Conservation (phyloP, 2,797 vertebrate genomes). For the Cyclura pinguis region DNA sequence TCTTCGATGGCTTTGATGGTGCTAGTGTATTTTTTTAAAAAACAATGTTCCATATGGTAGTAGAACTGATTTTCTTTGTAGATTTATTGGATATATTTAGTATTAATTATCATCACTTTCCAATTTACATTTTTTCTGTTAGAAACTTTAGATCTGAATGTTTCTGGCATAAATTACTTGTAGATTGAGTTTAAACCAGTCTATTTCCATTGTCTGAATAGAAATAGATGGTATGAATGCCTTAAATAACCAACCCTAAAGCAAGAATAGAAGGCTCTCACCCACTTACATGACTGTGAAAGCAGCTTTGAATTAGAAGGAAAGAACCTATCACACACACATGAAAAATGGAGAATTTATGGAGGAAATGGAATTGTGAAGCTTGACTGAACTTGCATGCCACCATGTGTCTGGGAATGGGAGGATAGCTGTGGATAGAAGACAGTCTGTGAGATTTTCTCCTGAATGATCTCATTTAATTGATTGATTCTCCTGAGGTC, state of each 20-base stretch:
- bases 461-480: slow-evolving; percentile 83
- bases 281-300: slow-evolving; percentile 82
- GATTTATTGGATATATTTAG: slow-evolving; percentile 39
- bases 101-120: slow-evolving; percentile 42
- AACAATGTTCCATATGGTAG: background rate
- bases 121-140: slow-evolving; percentile 40
- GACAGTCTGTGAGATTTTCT: slow-evolving; percentile 82
- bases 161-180: slow-evolving; percentile 81
- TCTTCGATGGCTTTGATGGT: background rate
- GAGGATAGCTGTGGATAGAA: slow-evolving; percentile 70
- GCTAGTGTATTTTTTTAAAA: background rate
- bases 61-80: background rate
- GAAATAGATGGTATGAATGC: slow-evolving; percentile 85
- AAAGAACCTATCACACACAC: slow-evolving; percentile 82
- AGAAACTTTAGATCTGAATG: slow-evolving; percentile 71
- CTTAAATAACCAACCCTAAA: slow-evolving; percentile 93
- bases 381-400: slow-evolving; percentile 77
- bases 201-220: slow-evolving; percentile 87
- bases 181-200: slow-evolving; percentile 89
- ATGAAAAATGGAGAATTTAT: slow-evolving; percentile 85
- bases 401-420: slow-evolving; percentile 72
- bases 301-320: slow-evolving; percentile 81
- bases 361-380: slow-evolving; percentile 75
- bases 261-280: slow-evolving; percentile 84
- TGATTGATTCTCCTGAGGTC: slow-evolving; percentile 80